Conservation (phyloP, 1,140 invertebrate species). For the Caenorhabditis latens region DNA sequence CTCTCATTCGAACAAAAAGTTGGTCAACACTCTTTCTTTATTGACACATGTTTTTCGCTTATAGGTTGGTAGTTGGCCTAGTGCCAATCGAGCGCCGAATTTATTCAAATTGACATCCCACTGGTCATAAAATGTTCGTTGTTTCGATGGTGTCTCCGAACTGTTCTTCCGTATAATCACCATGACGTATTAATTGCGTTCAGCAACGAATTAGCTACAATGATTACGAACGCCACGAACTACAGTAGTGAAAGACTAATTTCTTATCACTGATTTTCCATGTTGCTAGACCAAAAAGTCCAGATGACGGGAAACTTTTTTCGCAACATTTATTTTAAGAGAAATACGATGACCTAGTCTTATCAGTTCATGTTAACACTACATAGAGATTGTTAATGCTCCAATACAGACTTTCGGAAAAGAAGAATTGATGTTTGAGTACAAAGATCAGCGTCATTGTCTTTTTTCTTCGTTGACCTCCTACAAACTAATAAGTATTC, state of each 20-base stretch:
- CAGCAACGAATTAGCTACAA: background rate
- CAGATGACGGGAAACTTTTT: background rate
- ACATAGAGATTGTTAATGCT: background rate
- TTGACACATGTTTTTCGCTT: conserved; percentile 8
- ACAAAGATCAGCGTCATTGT: conserved; percentile 17
- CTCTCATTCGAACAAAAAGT: background rate
- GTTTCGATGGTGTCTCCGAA: background rate
- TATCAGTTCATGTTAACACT: conserved; percentile 19
- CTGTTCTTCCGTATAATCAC: background rate
- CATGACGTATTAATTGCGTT: background rate
- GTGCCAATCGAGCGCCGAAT: background rate
- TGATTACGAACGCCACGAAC: background rate
- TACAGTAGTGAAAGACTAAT: background rate
- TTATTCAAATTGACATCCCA: background rate
- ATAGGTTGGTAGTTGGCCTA: background rate
- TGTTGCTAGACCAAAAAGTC: background rate
- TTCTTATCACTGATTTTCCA: background rate
- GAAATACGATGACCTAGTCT: conserved; percentile 3
- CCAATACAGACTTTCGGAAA: background rate
- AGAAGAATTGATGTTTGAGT: background rate
- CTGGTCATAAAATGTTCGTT: background rate
- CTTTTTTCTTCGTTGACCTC: background rate
- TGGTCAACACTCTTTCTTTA: background rate
- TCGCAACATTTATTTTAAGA: background rate
- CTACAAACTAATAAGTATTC: conserved; percentile 42